phyloP scores from a whole-genome alignment of 2,888 invertebrate species.

The Sphecodes monilicornis region DNA sequence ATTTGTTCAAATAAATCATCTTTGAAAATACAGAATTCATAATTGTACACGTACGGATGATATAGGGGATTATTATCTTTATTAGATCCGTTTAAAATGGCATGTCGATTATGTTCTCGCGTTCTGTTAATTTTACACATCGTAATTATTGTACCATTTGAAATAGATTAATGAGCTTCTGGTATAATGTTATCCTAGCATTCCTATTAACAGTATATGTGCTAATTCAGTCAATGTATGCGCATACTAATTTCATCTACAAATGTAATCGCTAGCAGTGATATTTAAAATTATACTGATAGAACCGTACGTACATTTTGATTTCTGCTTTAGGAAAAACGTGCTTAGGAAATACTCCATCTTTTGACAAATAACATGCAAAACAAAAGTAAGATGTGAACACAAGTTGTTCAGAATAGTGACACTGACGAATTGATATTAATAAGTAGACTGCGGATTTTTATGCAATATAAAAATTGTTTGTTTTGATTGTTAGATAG shows the following conservation, averaged over 20 bases:
- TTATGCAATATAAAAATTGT: too few relatives aligned
- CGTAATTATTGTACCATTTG: not conserved
- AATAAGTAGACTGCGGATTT: too few relatives aligned
- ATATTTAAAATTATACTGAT: not conserved
- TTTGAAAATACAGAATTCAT: not conserved
- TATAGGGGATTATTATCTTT: not conserved
- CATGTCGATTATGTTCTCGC: not conserved
- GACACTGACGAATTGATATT: too few relatives aligned
- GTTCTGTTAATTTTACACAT: not conserved
- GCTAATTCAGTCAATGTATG: not conserved
- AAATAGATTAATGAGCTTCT: not conserved
- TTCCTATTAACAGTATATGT: not conserved
- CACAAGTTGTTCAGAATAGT: not conserved
- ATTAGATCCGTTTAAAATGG: not conserved
- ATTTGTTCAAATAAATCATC: not conserved
- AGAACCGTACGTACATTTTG: not conserved
- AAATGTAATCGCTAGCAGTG: not conserved
- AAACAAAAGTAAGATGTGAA: not conserved
- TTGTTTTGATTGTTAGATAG: too few relatives aligned
- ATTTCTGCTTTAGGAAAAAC: not conserved
- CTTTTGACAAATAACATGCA: not conserved
- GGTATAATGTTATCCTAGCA: not conserved
- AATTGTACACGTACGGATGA: not conserved
- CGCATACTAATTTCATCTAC: not conserved
- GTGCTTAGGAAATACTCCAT: not conserved